Base-by-base conservation (phyloP, 2,888 invertebrate species). In the Cataglyphis albicans region DNA sequence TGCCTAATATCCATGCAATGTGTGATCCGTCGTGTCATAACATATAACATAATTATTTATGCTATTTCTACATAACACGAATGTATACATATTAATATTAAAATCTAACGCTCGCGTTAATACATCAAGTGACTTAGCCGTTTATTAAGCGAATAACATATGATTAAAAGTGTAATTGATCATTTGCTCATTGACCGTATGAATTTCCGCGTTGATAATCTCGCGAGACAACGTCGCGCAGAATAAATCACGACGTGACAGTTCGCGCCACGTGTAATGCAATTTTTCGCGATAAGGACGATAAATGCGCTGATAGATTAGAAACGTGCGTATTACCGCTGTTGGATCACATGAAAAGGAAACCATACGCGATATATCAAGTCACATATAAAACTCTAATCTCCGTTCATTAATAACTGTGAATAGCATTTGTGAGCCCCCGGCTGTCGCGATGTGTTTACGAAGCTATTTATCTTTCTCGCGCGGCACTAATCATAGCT, bases 261-360 rank as follows among this genome's bases (percentile, higher is more conserved):
- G 81, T 64, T 44, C 41, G 48, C 78, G 9, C 21, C 63, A 41
- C 80, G 55, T 64, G 81, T 64, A 61, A 70, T 70, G 63, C 41
- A 80, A 83, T 83, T 83, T 83, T 83, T 80, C 70, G 67, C 63
- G 83, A 83, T 83, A 83, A 83, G 70, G 64, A 35, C 70, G 83
- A 83, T 83, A 80, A 83, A 80, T 61, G 70, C 68, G 80, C 63
- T 80, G 83, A 83, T 80, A 83, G 63, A 64, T 82, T 82, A 70
- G 57, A 67, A 82, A 59, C 44, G 21, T 76, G 35, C 61, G 52
- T 67, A 78, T 78, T 80, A 70, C 72, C 44, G 18, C 70, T 29
- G 76, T 68, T 41, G 55, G n/a, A 29, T 29, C 68, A n/a, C 29
- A 35, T 32, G 72, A 70, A 72, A 80, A 59, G 35, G 78, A 72